A percentile compares a stretch with the other conserved stretches of the same genome.
Conservation (phyloP, 2,888 invertebrate genomes). For the Alentia gelatinosa region DNA sequence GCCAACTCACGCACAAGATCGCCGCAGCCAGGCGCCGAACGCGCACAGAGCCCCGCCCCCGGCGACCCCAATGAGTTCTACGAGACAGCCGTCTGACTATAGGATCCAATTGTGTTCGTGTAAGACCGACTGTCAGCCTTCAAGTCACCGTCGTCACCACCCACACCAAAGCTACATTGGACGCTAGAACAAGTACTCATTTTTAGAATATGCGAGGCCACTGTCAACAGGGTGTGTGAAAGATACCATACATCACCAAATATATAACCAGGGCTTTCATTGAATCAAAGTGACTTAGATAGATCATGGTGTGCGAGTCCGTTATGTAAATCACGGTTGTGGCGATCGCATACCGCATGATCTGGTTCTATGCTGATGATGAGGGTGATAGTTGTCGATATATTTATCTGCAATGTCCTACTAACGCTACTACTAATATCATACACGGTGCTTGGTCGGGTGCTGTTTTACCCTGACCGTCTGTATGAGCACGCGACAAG, state of each 20-base stretch:
- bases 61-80: constrained; percentile 53
- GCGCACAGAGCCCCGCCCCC: constrained; percentile 27
- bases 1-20: constrained; percentile 27
- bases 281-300: constrained; percentile 31
- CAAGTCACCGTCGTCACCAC: not conserved
- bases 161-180: not conserved
- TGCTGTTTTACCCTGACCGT: not conserved
- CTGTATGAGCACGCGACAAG: not conserved
- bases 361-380: not conserved
- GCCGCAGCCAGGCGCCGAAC: not conserved
- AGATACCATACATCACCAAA: not conserved
- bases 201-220: not conserved
- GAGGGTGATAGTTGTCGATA: not conserved
- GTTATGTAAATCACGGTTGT: not conserved
- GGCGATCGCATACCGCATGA: not conserved
- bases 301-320: not conserved
- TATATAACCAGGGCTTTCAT: constrained; percentile 23
- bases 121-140: constrained; percentile 48
- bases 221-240: not conserved
- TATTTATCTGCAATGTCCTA: not conserved
- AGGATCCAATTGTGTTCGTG: constrained; percentile 52
- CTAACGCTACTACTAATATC: constrained; percentile 19
- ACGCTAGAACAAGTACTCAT: not conserved
- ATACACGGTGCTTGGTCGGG: constrained; percentile 11
- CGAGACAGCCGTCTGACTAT: constrained; percentile 57